Evolutionary conservation across 2,797 vertebrate genomes (phyloP).

Genomic region (Staurois parvus): DNA sequence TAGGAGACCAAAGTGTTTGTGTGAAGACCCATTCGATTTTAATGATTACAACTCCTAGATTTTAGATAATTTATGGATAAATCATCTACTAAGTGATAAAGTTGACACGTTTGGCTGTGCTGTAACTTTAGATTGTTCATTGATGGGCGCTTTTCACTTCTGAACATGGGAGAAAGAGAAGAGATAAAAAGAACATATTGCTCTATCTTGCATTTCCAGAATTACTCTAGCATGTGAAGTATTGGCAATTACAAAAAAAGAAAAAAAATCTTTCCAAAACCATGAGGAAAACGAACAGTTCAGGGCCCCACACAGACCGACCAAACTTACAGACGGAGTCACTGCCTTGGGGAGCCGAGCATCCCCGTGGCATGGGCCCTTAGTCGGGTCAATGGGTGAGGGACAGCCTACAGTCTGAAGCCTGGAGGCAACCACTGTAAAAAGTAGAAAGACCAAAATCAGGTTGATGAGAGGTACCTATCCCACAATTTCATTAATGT

Average conservation of each 20-base stretch:
- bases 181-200: not conserved
- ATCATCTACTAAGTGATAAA: not conserved
- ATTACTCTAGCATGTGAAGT: not conserved
- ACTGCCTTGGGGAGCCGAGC: conserved; percentile 57
- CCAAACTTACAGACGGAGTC: conserved; percentile 58
- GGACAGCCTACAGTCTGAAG: conserved; percentile 60
- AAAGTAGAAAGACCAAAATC: conserved; percentile 57
- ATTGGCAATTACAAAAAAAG: not conserved
- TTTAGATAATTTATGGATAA: no score
- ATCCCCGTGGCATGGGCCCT: conserved; percentile 54
- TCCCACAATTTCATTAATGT: conserved; percentile 21
- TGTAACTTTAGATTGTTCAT: not conserved
- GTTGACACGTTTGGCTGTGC: not conserved
- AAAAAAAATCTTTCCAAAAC: conserved; percentile 22
- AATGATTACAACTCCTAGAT: no score
- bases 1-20: no score
- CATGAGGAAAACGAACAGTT: conserved; percentile 16
- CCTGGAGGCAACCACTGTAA: conserved; percentile 59
- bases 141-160: not conserved
- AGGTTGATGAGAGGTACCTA: conserved; percentile 40
- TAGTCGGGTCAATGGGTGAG: conserved; percentile 57
- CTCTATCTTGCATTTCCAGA: not conserved
- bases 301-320: conserved; percentile 59
- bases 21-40: no score
- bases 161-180: no score